Conservation (phyloP, 2,888 invertebrate genomes). For the Carcina quercana region DNA sequence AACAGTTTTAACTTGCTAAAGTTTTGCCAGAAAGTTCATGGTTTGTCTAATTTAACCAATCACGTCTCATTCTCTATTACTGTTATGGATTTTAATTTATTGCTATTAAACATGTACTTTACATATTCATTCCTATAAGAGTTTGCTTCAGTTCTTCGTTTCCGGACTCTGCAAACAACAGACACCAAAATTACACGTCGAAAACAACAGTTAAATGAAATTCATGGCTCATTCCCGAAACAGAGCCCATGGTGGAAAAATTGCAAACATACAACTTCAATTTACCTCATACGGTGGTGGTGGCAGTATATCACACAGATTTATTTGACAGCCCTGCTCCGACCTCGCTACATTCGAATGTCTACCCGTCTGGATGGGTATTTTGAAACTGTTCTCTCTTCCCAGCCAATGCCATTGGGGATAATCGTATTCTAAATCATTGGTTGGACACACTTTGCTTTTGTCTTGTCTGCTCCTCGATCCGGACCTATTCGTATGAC, state of each 20-base stretch:
- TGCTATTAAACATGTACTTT: conserved; percentile 7
- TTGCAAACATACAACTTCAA: conserved; percentile 44
- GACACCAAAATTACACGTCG: conserved; percentile 6
- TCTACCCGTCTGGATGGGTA: conserved; percentile 63
- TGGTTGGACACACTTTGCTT: conserved; percentile 65
- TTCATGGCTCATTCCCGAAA: conserved; percentile 23
- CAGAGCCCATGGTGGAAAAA: conserved; percentile 24
- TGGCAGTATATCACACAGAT: conserved; percentile 79
- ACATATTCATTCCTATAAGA: conserved; percentile 17
- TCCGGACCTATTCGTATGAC: conserved; percentile 65
- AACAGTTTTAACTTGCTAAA: too few relatives aligned
- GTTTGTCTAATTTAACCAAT: too few relatives aligned
- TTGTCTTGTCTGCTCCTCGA: conserved; percentile 67
- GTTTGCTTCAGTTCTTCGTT: conserved; percentile 40
- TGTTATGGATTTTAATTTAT: conserved; percentile 17
- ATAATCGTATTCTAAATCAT: conserved; percentile 69
- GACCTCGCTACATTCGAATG: conserved; percentile 65
- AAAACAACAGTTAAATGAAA: conserved; percentile 21
- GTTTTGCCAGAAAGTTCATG: too few relatives aligned
- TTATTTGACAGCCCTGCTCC: conserved; percentile 73
- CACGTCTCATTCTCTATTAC: too few relatives aligned
- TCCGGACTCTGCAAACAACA: conserved; percentile 57
- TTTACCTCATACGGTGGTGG: conserved; percentile 77
- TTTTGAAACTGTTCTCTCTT: conserved; percentile 71
- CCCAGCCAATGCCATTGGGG: conserved; percentile 70